Base-by-base conservation (phyloP, 2,797 vertebrate genomes). In the Toxotes lorentzi region DNA sequence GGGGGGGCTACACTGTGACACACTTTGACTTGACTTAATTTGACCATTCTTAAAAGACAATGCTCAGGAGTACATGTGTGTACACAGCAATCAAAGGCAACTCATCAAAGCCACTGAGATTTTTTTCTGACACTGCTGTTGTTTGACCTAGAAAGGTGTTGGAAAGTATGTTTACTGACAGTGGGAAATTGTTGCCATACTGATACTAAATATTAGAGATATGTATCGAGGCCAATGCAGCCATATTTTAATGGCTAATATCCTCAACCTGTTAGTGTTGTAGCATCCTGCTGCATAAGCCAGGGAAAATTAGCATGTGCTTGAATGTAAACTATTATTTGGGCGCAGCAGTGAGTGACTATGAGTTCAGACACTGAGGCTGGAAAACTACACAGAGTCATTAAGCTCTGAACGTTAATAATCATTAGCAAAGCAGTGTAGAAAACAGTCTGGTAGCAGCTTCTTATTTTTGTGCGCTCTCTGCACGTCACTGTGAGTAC, bases 91-190 rank as follows among this genome's bases (percentile, higher is more conserved):
- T 61, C 62, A 76, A 69, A 72, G 57, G 48, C n/a, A 59, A 14
- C 47, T 72, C 58, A 65, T 73, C 47, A 32, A 62, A 72, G 63
- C n/a, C 50, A 53, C 58, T 30, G 27, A 76, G n/a, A 30, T 30
- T 30, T 35, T 30, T 69, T 69, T 73, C 40, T 61, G 60, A 66
- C 56, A 32, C 54, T 70, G 51, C 75, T 79, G 66, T 68, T 83
- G 68, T 72, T 69, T 76, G 63, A 79, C 35, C 63, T 47, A 71
- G 61, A 75, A 75, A 71, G 60, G 51, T 71, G 47, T 24, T 64
- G 21, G 23, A 63, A 40, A 58, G 32, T 19, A 70, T n/a, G 34
- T 72, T 72, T 62, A 72, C 61, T 70, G 51, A 43, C 65, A 40
- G 34, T 1, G 34, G 71, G 71, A 64, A 70, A 53, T 45, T 58